Conservation (phyloP, 2,113 vertebrate genomes). For the Tichodroma muraria region DNA sequence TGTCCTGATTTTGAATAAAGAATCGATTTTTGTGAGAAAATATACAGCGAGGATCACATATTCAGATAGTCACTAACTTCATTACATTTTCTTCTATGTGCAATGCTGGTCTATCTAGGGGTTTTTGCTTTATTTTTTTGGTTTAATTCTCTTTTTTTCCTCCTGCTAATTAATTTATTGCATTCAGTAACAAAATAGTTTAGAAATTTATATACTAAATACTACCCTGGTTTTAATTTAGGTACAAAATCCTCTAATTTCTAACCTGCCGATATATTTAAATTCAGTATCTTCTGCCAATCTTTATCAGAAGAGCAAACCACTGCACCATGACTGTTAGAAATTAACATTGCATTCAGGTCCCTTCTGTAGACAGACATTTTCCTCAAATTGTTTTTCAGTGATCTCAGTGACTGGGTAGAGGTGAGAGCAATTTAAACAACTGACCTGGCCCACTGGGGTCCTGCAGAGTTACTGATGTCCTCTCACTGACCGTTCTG, state of each 20-base stretch:
- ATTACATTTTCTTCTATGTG: not conserved
- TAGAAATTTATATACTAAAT: not conserved
- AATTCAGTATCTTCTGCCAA: not conserved
- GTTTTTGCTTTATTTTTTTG: not conserved
- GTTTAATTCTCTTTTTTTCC: not conserved
- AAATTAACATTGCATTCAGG: not conserved
- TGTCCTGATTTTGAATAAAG: not conserved
- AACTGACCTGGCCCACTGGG: conserved; percentile 56
- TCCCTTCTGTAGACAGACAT: not conserved
- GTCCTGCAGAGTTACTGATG: not conserved
- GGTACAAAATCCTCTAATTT: not conserved
- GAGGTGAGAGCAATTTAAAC: not conserved
- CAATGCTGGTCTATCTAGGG: accelerated
- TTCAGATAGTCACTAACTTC: not conserved
- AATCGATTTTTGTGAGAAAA: not conserved
- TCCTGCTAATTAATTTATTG: not conserved
- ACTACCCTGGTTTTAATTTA: not conserved
- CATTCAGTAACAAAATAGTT: not conserved
- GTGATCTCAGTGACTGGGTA: not conserved
- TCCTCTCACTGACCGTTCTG: not conserved
- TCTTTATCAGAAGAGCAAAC: not conserved
- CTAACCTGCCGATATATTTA: not conserved
- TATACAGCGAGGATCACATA: accelerated
- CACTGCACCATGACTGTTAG: not conserved
- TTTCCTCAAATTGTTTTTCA: not conserved